phyloP scores from a whole-genome alignment of 2,888 invertebrate species.

The Leptinotarsa juncta region DNA sequence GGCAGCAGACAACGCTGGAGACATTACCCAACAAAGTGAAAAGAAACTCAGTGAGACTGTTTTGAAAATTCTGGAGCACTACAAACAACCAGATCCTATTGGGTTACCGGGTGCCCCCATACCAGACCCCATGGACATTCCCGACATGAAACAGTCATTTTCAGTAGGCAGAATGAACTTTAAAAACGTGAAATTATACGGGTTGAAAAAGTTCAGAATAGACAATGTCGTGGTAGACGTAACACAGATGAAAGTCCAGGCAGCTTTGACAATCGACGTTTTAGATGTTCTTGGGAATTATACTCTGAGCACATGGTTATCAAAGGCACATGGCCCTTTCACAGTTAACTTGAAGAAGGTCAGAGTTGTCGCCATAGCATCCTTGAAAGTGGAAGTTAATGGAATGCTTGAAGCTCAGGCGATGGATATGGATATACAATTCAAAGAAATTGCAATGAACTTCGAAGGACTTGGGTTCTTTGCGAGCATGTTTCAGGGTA shows the following conservation, averaged over 20 bases:
- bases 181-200: conserved; percentile 75
- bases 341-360: conserved; percentile 77
- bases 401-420: conserved; percentile 83
- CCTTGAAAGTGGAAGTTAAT: conserved; percentile 77
- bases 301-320: conserved; percentile 77
- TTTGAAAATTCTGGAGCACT: conserved; percentile 78
- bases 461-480: conserved; percentile 86
- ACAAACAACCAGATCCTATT: conserved; percentile 82
- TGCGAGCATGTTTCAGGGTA: conserved; percentile 70
- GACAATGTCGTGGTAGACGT: conserved; percentile 78
- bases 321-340: conserved; percentile 80
- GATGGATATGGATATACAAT: conserved; percentile 83
- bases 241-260: conserved; percentile 81
- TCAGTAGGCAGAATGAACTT: conserved; percentile 78
- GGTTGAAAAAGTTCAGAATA: conserved; percentile 83
- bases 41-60: conserved; percentile 80
- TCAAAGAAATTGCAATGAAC: conserved; percentile 80
- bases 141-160: conserved; percentile 79
- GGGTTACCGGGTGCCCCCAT: conserved; percentile 84
- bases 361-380: conserved; percentile 68
- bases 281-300: conserved; percentile 82
- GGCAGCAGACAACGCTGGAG: background rate
- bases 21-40: conserved; percentile 65
- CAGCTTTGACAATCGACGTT: conserved; percentile 77
- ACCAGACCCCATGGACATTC: conserved; percentile 84